Evolutionary conservation across 1,140 invertebrate genomes (phyloP).

Genomic region (Drosophila jambulina): DNA sequence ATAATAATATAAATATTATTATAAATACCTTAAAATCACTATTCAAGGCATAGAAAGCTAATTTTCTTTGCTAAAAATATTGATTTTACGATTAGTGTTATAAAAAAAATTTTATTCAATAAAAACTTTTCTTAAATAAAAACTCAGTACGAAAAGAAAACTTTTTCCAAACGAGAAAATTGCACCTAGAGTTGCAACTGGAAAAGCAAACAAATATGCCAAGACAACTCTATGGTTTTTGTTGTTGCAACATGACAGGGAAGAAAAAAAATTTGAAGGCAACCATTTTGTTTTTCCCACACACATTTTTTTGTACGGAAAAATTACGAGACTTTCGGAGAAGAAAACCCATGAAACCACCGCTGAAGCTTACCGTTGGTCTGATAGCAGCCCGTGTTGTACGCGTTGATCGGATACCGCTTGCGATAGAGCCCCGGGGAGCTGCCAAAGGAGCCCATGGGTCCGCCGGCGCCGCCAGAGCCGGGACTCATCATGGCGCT

Average conservation of each 20-base stretch:
- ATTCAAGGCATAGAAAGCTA: too few species aligned
- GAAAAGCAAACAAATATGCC: background rate
- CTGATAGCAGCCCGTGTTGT: conserved; percentile 48
- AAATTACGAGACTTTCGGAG: background rate
- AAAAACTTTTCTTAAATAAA: too few species aligned
- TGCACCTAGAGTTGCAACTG: background rate
- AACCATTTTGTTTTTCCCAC: background rate
- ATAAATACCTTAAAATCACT: too few species aligned
- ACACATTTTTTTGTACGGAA: background rate
- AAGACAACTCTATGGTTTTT: background rate
- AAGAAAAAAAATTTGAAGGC: background rate
- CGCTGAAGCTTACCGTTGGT: conserved; percentile 60
- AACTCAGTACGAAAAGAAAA: too few species aligned
- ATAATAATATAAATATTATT: too few species aligned
- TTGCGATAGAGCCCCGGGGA: conserved; percentile 60
- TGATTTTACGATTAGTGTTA: too few species aligned
- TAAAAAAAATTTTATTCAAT: too few species aligned
- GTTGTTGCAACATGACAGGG: background rate
- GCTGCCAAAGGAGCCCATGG: conserved; percentile 26
- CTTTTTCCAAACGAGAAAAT: background rate
- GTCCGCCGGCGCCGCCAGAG: conserved; percentile 2
- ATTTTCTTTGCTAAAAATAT: too few species aligned
- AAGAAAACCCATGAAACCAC: background rate
- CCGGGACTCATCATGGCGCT: conserved; percentile 35
- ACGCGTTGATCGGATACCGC: conserved; percentile 59